phyloP scores from a whole-genome alignment of 2,113 vertebrate genomes.

The Lophius piscatorius region DNA sequence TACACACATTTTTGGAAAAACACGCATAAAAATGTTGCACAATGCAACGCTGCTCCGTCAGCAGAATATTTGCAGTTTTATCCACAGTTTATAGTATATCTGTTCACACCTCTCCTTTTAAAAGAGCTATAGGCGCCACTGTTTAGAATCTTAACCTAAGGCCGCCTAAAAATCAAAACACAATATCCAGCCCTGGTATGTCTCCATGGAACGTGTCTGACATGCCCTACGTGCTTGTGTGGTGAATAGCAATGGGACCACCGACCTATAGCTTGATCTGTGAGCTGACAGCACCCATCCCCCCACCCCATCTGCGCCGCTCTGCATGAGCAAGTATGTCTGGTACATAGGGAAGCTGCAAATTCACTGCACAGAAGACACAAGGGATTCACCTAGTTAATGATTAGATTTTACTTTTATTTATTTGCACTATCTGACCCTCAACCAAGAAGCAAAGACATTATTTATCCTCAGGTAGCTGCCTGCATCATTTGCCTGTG shows the following conservation, averaged over 20 bases:
- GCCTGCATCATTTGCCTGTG: constrained; percentile 4
- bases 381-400: constrained; percentile 33
- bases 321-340: constrained; percentile 71
- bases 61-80: constrained; percentile 9
- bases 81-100: constrained; percentile 7
- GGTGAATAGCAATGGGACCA: constrained; percentile 76
- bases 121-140: neutral
- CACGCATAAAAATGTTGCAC: too few species aligned
- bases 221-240: constrained; percentile 70
- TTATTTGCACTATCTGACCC: constrained; percentile 4
- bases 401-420: constrained; percentile 12
- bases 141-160: neutral
- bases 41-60: constrained; percentile 2
- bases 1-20: too few species aligned
- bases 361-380: constrained; percentile 33
- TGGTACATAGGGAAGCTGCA: constrained; percentile 41
- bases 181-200: constrained; percentile 53
- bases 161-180: constrained; percentile 34
- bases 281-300: constrained; percentile 75
- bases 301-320: constrained; percentile 75
- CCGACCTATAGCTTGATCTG: constrained; percentile 74
- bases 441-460: constrained; percentile 24
- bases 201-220: constrained; percentile 68
- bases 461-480: constrained; percentile 24
- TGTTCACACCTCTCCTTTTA: neutral